Evolutionary conservation across 1,140 invertebrate genomes (phyloP), one percentile per base, ranked within the genome.

Genomic region (Papilio polytes): DNA sequence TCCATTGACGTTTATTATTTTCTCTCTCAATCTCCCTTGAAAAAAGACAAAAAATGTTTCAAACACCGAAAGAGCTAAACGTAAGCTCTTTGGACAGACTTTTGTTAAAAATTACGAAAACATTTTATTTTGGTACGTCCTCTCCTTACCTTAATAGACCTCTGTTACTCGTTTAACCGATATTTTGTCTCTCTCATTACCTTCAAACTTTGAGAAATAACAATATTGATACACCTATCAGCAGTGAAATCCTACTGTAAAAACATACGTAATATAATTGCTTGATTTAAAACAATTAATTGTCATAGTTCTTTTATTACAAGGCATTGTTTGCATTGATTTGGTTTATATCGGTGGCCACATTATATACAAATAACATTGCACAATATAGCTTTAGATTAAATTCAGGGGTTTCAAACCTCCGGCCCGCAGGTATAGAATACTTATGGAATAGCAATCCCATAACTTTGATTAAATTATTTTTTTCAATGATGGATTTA

Each of bases 311-410:
- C 53, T 66, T 78, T 78, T 78, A 78, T 18, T 63, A 18, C 59
- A 78, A 48, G 6, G 77, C 59, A 78, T 78, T 78, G 77, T 78
- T 78, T 36, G 36, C 77, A 26, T 78, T 41, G 77, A 78, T 78
- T 78, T 78, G 36, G 59, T 63, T 78, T 78, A 78, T 78, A 78
- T 59, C 20, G 20, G 53, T 63, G 59, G 31, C 31, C 56, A 41
- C 77, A 78, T 44, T 59, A 78, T 66, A 63, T 31, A 78, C 9
- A 41, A 78, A 78, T 66, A 78, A 41, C 31, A 22, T 78, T 78
- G 56, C 77, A 78, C 59, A 78, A 63, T 63, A 51, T 48, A 51
- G 20, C 48, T 48, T 76, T 63, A 63, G 77, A 48, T 78, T 78
- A 70, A 70, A 70, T 36, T 26, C 63, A 70, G 63, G 26, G 63